phyloP scores from a whole-genome alignment of 2,113 vertebrate genomes.

The Grammomys dolichurus region DNA sequence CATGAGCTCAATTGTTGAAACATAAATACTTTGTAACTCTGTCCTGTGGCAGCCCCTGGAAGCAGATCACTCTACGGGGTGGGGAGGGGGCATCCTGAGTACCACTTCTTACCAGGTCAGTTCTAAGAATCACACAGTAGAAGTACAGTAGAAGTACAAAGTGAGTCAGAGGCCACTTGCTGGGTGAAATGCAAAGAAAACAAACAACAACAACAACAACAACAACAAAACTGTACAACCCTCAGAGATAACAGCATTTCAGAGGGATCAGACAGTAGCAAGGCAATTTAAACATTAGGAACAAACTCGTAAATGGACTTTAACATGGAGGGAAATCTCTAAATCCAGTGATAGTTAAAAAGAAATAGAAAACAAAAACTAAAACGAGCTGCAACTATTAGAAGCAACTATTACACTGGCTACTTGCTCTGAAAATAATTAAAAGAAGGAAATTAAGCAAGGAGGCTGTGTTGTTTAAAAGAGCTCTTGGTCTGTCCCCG shows the following conservation, averaged over 20 bases:
- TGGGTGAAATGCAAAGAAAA: neutral
- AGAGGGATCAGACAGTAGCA: neutral
- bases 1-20: neutral
- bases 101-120: neutral
- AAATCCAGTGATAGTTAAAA: neutral
- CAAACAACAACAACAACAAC: neutral
- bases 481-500: neutral
- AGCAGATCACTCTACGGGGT: neutral
- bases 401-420: neutral
- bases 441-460: constrained; percentile 27
- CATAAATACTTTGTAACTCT: neutral
- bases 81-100: too few species aligned
- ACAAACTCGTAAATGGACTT: neutral
- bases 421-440: constrained; percentile 49
- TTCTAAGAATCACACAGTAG: neutral
- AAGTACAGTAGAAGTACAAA: neutral
- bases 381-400: neutral
- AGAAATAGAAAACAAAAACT: neutral
- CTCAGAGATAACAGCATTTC: neutral
- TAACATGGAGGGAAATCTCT: neutral
- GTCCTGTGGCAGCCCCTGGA: too few species aligned
- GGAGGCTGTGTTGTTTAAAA: neutral
- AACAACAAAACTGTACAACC: neutral
- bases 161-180: neutral
- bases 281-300: neutral